Conservation (phyloP, 2,113 vertebrate species). For the Mixornis gularis region DNA sequence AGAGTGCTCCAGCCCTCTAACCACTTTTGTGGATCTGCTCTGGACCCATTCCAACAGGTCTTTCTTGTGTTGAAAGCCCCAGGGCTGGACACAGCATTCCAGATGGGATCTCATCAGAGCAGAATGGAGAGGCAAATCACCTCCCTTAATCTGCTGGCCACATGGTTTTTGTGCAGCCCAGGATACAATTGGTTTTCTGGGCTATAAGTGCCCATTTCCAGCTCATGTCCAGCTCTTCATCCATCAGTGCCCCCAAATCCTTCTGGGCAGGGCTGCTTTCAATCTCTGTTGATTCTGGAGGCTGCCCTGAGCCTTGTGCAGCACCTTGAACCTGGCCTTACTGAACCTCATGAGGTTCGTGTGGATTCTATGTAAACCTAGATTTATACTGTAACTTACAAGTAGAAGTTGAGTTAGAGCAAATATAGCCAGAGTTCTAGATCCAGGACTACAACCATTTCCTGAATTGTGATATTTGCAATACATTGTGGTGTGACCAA, state of each 20-base stretch:
- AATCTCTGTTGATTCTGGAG: fast-evolving
- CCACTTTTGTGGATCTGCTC: background rate
- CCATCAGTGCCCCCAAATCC: fast-evolving
- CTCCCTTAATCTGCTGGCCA: background rate
- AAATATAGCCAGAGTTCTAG: background rate
- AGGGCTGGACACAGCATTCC: background rate
- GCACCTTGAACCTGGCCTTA: background rate
- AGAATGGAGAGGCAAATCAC: background rate
- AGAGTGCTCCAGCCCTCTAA: background rate
- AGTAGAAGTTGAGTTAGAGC: background rate
- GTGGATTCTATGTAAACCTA: background rate
- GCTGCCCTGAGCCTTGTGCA: fast-evolving
- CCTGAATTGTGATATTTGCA: background rate
- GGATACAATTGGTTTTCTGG: background rate
- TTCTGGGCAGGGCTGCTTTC: background rate
- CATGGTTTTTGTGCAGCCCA: fast-evolving
- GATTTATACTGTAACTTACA: background rate
- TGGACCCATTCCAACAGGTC: fast-evolving
- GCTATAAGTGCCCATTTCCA: fast-evolving
- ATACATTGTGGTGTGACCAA: background rate
- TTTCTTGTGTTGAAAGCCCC: background rate
- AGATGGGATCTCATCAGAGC: fast-evolving
- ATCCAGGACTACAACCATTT: background rate
- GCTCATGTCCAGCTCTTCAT: background rate
- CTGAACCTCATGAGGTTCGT: background rate